Evolutionary conservation across 1,140 invertebrate species (phyloP), one percentile per base, ranked within the genome.

Genomic region (Drosophila jambulina): DNA sequence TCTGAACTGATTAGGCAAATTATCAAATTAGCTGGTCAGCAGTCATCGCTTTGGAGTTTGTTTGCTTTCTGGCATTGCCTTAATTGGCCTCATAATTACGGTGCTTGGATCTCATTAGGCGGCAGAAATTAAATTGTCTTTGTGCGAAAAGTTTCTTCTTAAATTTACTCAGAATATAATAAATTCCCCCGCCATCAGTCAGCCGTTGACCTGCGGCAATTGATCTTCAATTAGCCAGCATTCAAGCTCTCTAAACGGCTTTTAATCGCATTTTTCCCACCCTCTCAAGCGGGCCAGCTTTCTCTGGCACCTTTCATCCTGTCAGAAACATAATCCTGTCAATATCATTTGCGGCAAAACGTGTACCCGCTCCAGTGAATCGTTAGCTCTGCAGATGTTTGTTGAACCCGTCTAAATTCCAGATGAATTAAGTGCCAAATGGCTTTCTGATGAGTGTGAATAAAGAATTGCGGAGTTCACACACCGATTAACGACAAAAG

Each of bases 1-100:
- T 59, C 49, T 72, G 51, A 64, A 25, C 83, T 68, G 78, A 69
- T 79, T 82, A 78, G 75, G 65, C 76, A 72, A 87, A 87, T 80
- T 80, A 87, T 87, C 83, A 77, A 78, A 83, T 88, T 77, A 77
- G 57, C 27, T 49, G 51, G 27, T 62, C 70, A n/a, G 48, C 43
- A 75, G 62, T 29, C 48, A 51, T 54, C 61, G 59, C 65, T 70
- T 62, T 42, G 40, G 46, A 36, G 42, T 59, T 42, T 77, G 63
- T 68, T 77, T 77, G 57, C 70, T 70, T 56, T 51, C 53, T 49
- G 43, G 27, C 53, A 23, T 53, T 75, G 34, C 21, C 34, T 63
- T 75, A 75, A 63, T 75, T 75, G 81, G 64, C 54, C 63, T 67
- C 8, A 65, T 78, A 74, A 86, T 81, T 85, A 64, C 40, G 25